These are phyloP conservation scores for Drosophila sturtevanti DNA, from an alignment of 1,140 invertebrate genomes.

Conservation along the genomic window DNA sequence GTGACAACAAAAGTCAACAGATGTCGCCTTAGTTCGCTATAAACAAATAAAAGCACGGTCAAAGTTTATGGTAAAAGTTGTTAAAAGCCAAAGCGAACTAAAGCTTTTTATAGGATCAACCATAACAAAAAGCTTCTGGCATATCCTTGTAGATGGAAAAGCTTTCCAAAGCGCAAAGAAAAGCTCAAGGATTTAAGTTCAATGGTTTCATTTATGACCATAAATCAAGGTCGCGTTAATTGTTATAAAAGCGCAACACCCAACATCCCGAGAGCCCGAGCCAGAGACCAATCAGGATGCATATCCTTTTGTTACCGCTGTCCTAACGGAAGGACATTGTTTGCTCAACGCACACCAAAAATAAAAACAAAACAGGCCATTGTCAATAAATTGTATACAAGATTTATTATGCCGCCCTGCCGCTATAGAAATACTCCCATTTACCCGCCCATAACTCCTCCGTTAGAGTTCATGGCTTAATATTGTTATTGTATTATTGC, in stretches of 20 bases:
- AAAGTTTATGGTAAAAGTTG: not conserved
- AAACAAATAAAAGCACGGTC: not conserved
- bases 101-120: not conserved
- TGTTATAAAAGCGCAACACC: not conserved
- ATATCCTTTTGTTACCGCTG: conserved; percentile 52
- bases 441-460: not conserved
- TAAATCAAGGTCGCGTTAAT: not conserved
- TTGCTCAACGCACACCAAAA: conserved; percentile 68
- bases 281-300: conserved; percentile 11
- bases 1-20: not conserved
- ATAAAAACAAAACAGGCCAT: conserved; percentile 74
- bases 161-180: not conserved
- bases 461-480: no score
- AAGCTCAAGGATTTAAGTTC: not conserved
- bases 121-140: not conserved
- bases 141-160: not conserved
- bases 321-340: conserved; percentile 72
- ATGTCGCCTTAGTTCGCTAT: not conserved
- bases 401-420: conserved; percentile 62
- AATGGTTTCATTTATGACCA: not conserved
- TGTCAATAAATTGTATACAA: conserved; percentile 80
- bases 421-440: conserved; percentile 47
- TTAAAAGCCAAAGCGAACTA: not conserved
- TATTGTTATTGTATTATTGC: conserved; percentile 14
- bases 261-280: not conserved